These are phyloP conservation scores for Leptogaster cylindrica DNA, from an alignment of 2,888 invertebrate genomes.

Conservation along the genomic window DNA sequence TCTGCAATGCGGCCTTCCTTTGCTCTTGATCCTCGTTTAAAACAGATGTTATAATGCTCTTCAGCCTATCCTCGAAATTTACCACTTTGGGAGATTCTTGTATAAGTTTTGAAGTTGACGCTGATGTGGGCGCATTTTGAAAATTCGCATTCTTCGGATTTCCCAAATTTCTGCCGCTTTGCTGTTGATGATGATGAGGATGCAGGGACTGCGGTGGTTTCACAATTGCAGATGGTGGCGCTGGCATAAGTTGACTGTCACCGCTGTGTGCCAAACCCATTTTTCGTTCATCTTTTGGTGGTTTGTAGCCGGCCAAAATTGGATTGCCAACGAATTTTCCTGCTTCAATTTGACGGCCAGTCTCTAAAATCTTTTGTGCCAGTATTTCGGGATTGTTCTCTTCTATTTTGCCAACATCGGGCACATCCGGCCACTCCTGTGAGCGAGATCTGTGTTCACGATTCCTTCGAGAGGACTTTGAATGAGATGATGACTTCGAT, in stretches of 20 bases:
- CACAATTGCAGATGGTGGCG: conserved; percentile 51
- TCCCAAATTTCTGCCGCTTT: conserved; percentile 15
- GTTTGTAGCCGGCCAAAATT: conserved; percentile 7
- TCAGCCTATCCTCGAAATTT: conserved; percentile 88
- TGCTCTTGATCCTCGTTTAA: conserved; percentile 81
- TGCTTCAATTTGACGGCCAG: conserved; percentile 87
- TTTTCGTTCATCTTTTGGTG: conserved; percentile 47
- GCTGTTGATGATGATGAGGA: neutral
- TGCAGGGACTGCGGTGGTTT: conserved; percentile 34
- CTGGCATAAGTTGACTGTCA: conserved; percentile 61
- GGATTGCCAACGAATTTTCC: conserved; percentile 67
- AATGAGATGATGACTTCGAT: conserved; percentile 53
- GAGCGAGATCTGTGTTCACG: conserved; percentile 79
- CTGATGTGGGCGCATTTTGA: conserved; percentile 21
- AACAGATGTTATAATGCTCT: conserved; percentile 85
- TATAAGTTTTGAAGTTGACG: conserved; percentile 49
- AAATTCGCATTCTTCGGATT: conserved; percentile 26
- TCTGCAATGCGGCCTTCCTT: conserved; percentile 56
- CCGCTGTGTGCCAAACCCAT: conserved; percentile 13
- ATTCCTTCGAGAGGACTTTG: conserved; percentile 67
- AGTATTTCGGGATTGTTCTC: conserved; percentile 90
- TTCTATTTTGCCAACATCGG: conserved; percentile 87
- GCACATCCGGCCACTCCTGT: conserved; percentile 91
- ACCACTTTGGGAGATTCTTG: conserved; percentile 82
- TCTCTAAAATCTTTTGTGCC: conserved; percentile 88